Evolutionary conservation across 2,888 invertebrate genomes (phyloP), one percentile per base, ranked within the genome.

Genomic region (Leuctra nigra): DNA sequence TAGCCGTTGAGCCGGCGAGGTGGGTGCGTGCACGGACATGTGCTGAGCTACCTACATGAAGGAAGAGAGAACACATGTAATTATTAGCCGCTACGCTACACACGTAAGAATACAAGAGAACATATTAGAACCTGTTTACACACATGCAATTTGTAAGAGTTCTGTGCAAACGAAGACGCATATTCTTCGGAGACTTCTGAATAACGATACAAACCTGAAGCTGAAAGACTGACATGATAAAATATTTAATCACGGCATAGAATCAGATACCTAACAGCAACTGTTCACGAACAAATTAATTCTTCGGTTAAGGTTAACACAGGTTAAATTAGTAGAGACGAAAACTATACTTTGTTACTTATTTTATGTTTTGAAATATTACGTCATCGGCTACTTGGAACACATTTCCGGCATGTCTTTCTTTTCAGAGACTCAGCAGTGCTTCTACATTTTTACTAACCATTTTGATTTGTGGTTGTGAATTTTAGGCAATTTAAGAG

Each of bases 131-230:
- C 50, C 50, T 35, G 50, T 50, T 50, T 50, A 35, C 50, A 50
- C 35, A 50, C 22, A 50, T 50, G 50, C 35, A 50, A 50, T 50
- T 50, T 50, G 50, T 50, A 35, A 33, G 35, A 50, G 22, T 18
- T 25, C 20, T 11, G 50, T 35, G 23, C n/a, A 4, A 23, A 44
- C 44, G 44, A 44, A 44, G 44, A 44, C 23, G 44, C 22, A 44
- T 44, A 20, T 29, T 7, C 29, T 11, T 29, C n/a, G n/a, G n/a
- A 22, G 4, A 44, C 44, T 44, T 22, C 44, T 23, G 44, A 23
- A 44, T 44, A 44, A 44, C 23, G 23, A 44, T 44, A 20, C 20
- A 20, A 20, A 6, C 22, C 44, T 22, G 44, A 44, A 22, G 44
- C 44, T 44, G 20, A 44, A 44, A 20, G 44, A 44, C 44, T 44